phyloP scores from a whole-genome alignment of 2,888 invertebrate species.

The Eurytoma californica region DNA sequence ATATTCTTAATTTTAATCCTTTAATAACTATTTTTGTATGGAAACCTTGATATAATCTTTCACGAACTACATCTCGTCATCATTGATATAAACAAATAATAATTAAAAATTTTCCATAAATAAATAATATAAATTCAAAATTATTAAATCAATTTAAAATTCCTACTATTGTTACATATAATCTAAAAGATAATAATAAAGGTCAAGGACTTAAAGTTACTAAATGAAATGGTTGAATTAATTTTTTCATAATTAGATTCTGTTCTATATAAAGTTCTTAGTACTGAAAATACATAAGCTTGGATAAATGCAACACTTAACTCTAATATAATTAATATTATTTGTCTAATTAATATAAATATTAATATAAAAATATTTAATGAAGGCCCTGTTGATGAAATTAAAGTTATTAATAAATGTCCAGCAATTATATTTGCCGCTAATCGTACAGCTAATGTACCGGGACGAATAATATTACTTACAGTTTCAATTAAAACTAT shows the following conservation, averaged over 20 bases:
- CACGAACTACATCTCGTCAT: constrained; percentile 83
- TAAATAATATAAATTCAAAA: constrained; percentile 77
- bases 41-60: no score
- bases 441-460: constrained; percentile 83
- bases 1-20: constrained; percentile 83
- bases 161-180: constrained; percentile 78
- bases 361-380: constrained; percentile 67
- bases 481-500: constrained; percentile 86
- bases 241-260: constrained; percentile 78
- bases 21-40: constrained; percentile 79
- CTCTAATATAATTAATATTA: constrained; percentile 78
- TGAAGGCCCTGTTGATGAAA: constrained; percentile 76
- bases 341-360: constrained; percentile 76
- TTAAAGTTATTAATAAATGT: constrained; percentile 81
- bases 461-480: constrained; percentile 84
- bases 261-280: constrained; percentile 82
- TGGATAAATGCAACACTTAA: constrained; percentile 81
- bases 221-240: constrained; percentile 69
- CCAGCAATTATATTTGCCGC: constrained; percentile 88
- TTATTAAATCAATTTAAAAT: constrained; percentile 81
- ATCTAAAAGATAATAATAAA: constrained; percentile 76
- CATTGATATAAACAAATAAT: constrained; percentile 80
- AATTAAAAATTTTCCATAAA: constrained; percentile 74
- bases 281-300: constrained; percentile 81
- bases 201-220: constrained; percentile 75